These are phyloP conservation scores for Drymodes brunneopygia DNA, from an alignment of 2,113 vertebrate species.

Conservation along the genomic window DNA sequence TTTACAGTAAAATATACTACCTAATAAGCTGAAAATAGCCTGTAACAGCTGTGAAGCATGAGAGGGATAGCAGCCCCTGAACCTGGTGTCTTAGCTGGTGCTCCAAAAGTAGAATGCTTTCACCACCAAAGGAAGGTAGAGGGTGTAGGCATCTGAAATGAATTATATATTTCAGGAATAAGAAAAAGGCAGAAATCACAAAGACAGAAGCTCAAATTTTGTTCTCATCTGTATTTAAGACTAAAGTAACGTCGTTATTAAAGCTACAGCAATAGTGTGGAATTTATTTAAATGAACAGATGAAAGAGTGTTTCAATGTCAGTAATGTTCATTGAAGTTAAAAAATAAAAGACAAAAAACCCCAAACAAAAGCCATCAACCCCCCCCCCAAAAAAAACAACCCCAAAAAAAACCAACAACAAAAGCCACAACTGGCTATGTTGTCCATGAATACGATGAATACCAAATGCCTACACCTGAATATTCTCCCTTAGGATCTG, in stretches of 20 bases:
- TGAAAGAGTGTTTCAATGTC: background rate
- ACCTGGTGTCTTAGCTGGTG: background rate
- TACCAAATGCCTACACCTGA: background rate
- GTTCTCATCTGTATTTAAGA: background rate
- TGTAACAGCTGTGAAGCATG: background rate
- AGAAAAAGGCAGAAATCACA: background rate
- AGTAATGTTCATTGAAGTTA: background rate
- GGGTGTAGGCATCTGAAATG: background rate
- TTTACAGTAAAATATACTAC: background rate
- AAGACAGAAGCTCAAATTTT: background rate
- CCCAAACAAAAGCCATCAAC: background rate
- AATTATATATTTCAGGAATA: background rate
- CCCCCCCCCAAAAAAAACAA: background rate
- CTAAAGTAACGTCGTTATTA: background rate
- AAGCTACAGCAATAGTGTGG: background rate
- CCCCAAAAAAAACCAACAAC: background rate
- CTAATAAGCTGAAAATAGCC: background rate
- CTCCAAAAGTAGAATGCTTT: background rate
- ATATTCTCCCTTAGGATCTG: background rate
- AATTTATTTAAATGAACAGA: background rate
- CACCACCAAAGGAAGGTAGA: background rate
- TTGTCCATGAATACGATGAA: background rate
- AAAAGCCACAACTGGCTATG: background rate
- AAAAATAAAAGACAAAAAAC: background rate
- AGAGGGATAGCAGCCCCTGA: background rate